phyloP scores from a whole-genome alignment of 2,113 vertebrate genomes.

The Sinocyclocheilus rhinocerous region DNA sequence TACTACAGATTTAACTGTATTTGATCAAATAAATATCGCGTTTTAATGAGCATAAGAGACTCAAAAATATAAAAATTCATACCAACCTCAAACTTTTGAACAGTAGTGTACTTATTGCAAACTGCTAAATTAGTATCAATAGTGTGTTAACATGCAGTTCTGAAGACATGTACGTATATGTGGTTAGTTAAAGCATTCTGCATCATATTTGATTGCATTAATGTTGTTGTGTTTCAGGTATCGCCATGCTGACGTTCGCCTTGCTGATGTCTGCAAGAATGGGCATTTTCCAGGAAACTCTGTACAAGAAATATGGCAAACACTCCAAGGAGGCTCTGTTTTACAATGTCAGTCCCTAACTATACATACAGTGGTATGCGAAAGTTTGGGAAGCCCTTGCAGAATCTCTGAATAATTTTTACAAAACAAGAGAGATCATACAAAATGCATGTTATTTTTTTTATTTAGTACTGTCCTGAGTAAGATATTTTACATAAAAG shows the following conservation, averaged over 20 bases:
- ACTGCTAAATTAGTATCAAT: not conserved
- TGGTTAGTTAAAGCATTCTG: not conserved
- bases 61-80: not conserved
- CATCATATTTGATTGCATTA: not conserved
- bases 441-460: too few relatives aligned
- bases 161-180: not conserved
- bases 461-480: too few relatives aligned
- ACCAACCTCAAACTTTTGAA: not conserved
- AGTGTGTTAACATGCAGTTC: not conserved
- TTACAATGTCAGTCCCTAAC: slow-evolving; percentile 85
- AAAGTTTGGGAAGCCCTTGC: too few relatives aligned
- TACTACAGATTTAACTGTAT: too few relatives aligned
- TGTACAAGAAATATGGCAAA: slow-evolving; percentile 92
- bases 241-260: slow-evolving; percentile 91
- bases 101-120: not conserved
- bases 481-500: too few relatives aligned
- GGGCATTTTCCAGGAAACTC: slow-evolving; percentile 95
- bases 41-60: not conserved
- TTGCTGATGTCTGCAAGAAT: slow-evolving; percentile 96
- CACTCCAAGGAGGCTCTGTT: slow-evolving; percentile 95
- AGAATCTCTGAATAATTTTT: too few relatives aligned
- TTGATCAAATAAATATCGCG: too few relatives aligned
- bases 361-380: too few relatives aligned
- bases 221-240: slow-evolving; percentile 73
- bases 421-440: too few relatives aligned